Percentiles rank a stretch among this genome's conserved stretches.
These are phyloP conservation scores for Fragum fragum DNA, from an alignment of 2,888 invertebrate genomes.

Conservation along the genomic window DNA sequence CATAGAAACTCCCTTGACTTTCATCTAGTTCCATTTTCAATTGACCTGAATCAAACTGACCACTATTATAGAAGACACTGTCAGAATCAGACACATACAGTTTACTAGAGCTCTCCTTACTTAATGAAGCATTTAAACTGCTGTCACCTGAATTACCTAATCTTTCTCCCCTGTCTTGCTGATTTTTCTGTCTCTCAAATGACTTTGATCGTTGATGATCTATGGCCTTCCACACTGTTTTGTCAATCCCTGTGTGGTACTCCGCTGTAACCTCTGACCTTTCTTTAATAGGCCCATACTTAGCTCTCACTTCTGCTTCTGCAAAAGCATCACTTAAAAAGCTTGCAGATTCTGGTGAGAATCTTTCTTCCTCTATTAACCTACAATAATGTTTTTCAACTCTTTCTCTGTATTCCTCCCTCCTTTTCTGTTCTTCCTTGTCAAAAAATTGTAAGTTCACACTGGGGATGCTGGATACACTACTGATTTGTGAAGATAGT, in stretches of 20 bases:
- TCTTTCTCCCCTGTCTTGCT: slow-evolving; percentile 19
- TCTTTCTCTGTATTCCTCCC: slow-evolving; percentile 68
- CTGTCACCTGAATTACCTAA: slow-evolving; percentile 24
- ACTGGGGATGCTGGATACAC: slow-evolving; percentile 36
- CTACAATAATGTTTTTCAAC: slow-evolving; percentile 74
- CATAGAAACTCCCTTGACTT: slow-evolving; percentile 1
- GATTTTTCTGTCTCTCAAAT: slow-evolving; percentile 66
- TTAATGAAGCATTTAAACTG: slow-evolving; percentile 40
- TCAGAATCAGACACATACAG: slow-evolving; percentile 20
- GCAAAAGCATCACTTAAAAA: slow-evolving; percentile 68
- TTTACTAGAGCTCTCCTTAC: slow-evolving; percentile 10
- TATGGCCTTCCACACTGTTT: slow-evolving; percentile 73
- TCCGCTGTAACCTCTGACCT: slow-evolving; percentile 56
- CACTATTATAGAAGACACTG: slow-evolving; percentile 23
- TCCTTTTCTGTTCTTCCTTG: slow-evolving; percentile 77
- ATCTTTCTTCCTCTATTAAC: slow-evolving; percentile 67
- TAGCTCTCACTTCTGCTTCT: slow-evolving; percentile 64
- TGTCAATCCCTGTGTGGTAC: slow-evolving; percentile 74
- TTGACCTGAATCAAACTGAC: slow-evolving; percentile 17
- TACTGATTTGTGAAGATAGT: slow-evolving; percentile 27
- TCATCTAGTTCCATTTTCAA: slow-evolving; percentile 16
- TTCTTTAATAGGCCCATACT: slow-evolving; percentile 49
- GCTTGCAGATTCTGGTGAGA: slow-evolving; percentile 71
- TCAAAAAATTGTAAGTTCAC: slow-evolving; percentile 66
- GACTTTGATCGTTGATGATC: slow-evolving; percentile 75